phyloP scores from a whole-genome alignment of 2,888 invertebrate species.

The Liopterus haemorrhoidalis region DNA sequence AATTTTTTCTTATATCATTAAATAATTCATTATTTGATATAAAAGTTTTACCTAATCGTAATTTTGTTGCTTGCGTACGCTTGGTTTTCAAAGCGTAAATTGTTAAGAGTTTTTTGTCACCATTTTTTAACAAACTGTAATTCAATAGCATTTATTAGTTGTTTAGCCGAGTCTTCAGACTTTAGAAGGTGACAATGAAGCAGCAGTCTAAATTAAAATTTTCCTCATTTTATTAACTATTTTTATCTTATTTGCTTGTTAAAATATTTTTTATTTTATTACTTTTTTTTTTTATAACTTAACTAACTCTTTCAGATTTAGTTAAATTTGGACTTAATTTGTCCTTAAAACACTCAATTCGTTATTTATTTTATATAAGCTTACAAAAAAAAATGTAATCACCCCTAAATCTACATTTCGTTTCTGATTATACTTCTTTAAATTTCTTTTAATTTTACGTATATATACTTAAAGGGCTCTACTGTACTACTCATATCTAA shows the following conservation, averaged over 20 bases:
- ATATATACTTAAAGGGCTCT: slow-evolving; percentile 8
- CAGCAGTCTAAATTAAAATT: slow-evolving; percentile 29
- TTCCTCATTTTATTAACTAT: slow-evolving; percentile 22
- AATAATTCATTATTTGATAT: slow-evolving; percentile 19
- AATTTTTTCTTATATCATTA: slow-evolving; percentile 22
- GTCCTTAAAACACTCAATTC: slow-evolving; percentile 1
- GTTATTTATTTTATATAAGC: neutral
- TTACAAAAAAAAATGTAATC: neutral
- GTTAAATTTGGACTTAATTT: neutral
- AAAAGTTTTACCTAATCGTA: slow-evolving; percentile 21
- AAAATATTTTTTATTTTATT: no score
- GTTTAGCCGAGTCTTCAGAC: slow-evolving; percentile 26
- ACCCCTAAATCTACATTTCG: neutral
- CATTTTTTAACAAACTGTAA: no score
- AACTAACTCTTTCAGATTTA: neutral
- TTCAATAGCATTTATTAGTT: slow-evolving; percentile 30
- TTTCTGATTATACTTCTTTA: slow-evolving; percentile 8
- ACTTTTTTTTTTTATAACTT: no score
- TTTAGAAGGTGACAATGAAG: slow-evolving; percentile 26
- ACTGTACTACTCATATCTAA: neutral
- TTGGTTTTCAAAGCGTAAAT: slow-evolving; percentile 27
- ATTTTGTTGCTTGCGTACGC: slow-evolving; percentile 22
- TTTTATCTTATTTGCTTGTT: no score
- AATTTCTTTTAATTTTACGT: slow-evolving; percentile 8
- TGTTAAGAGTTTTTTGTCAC: slow-evolving; percentile 26